Percentiles rank a stretch among this genome's conserved stretches.
These are phyloP conservation scores for Sclerodermus sp. DNA, from an alignment of 2,888 invertebrate genomes.

Conservation along the genomic window DNA sequence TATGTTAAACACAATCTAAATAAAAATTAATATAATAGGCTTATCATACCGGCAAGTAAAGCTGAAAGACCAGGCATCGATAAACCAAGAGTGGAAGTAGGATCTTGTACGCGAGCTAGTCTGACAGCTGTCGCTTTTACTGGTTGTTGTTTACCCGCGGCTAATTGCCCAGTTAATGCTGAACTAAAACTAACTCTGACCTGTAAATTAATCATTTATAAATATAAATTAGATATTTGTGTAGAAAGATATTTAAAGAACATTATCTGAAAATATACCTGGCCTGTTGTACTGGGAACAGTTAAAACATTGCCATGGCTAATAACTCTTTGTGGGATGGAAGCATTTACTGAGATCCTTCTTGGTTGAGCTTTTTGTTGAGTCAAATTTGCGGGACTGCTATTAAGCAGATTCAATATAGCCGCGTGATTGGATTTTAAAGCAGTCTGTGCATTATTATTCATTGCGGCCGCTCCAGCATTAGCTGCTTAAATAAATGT, in stretches of 20 bases:
- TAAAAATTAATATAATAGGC: not conserved
- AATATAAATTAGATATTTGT: too few species aligned
- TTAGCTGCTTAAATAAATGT: constrained; percentile 35
- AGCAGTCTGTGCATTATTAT: constrained; percentile 50
- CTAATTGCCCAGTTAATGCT: constrained; percentile 47
- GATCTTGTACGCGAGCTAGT: constrained; percentile 57
- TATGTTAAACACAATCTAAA: not conserved
- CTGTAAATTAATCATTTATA: too few species aligned
- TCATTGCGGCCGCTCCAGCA: constrained; percentile 53
- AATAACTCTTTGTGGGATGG: constrained; percentile 50
- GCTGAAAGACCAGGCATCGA: constrained; percentile 65
- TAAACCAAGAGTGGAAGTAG: constrained; percentile 59
- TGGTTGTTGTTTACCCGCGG: constrained; percentile 55
- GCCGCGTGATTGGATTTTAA: constrained; percentile 68
- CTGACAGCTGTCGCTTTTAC: constrained; percentile 59
- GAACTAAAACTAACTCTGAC: constrained; percentile 53
- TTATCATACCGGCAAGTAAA: constrained; percentile 59
- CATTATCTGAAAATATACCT: too few species aligned
- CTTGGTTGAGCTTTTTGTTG: constrained; percentile 51
- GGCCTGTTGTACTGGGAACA: constrained; percentile 53
- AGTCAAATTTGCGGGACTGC: constrained; percentile 68
- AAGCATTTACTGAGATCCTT: constrained; percentile 51
- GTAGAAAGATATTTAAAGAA: too few species aligned
- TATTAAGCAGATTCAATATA: constrained; percentile 76
- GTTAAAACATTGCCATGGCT: constrained; percentile 54